A percentile compares a stretch with the other conserved stretches of the same genome.
Evolutionary conservation across 2,797 vertebrate species (phyloP).

Genomic region (Pangasius mekongensis): DNA sequence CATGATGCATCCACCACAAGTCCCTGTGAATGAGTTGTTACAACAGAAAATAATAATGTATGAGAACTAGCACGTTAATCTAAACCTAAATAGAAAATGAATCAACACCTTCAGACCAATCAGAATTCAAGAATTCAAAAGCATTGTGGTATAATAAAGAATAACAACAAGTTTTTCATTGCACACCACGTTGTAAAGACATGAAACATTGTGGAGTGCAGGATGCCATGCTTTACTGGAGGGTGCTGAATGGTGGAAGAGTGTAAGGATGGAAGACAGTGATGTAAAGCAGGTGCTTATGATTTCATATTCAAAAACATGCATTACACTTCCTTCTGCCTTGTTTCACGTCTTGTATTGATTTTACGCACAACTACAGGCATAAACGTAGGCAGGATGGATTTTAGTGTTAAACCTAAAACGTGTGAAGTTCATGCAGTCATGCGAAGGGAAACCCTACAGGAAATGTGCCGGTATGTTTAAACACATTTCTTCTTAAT

Average conservation of each 20-base stretch:
- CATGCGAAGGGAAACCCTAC: neutral
- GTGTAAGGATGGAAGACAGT: constrained; percentile 27
- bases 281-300: constrained; percentile 54
- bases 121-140: neutral
- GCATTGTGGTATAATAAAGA: neutral
- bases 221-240: constrained; percentile 42
- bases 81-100: neutral
- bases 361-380: constrained; percentile 27
- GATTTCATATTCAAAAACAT: constrained; percentile 51
- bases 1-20: neutral
- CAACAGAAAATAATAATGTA: too few relatives aligned
- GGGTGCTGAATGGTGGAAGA: constrained; percentile 46
- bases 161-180: constrained; percentile 58
- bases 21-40: neutral
- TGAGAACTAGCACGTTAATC: neutral
- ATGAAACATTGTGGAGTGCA: constrained; percentile 3
- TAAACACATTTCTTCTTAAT: neutral
- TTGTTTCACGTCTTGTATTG: constrained; percentile 21
- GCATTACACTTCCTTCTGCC: constrained; percentile 29
- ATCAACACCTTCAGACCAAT: neutral
- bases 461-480: neutral
- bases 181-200: constrained; percentile 50
- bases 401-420: constrained; percentile 30
- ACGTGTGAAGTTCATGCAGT: constrained; percentile 18
- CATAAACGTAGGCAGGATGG: constrained; percentile 21